Percentiles rank a stretch among this genome's conserved stretches.
Conservation (phyloP, 2,797 vertebrate genomes). For the Melanotaenia boesemani region DNA sequence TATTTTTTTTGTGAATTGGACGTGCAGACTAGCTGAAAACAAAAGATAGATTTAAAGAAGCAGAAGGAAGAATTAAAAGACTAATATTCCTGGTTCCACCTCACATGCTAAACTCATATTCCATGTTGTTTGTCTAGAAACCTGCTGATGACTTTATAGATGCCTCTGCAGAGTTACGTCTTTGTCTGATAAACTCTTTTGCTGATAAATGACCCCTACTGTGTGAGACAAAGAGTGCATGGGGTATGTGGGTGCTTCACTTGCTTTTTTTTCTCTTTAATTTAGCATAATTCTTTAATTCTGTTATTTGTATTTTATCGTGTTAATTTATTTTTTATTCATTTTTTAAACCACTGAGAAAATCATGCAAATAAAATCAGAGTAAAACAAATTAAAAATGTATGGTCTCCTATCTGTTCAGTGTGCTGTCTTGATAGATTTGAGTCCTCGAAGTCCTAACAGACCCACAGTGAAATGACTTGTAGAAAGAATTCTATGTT, state of each 20-base stretch:
- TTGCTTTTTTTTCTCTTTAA: neutral
- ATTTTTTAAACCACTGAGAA: neutral
- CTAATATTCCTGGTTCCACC: too few relatives aligned
- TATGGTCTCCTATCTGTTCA: conserved; percentile 42
- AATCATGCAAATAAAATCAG: conserved; percentile 14
- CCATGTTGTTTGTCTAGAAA: neutral
- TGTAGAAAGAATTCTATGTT: conserved; percentile 56
- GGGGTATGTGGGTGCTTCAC: neutral
- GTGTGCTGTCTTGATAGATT: conserved; percentile 62
- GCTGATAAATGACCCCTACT: conserved; percentile 69
- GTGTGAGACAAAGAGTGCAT: conserved; percentile 43
- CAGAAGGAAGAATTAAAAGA: too few relatives aligned
- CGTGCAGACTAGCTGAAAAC: too few relatives aligned
- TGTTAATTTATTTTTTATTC: neutral
- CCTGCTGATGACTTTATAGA: neutral
- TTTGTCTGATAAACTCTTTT: neutral
- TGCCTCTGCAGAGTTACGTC: too few relatives aligned
- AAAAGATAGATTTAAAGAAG: too few relatives aligned
- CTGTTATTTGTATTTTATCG: neutral
- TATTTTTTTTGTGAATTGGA: too few relatives aligned
- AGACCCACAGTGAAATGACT: conserved; percentile 75
- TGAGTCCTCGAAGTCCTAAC: conserved; percentile 60
- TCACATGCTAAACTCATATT: neutral
- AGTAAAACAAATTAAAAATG: neutral
- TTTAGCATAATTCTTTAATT: neutral